Base-by-base conservation (phyloP, 1,140 invertebrate genomes). In the Habropoda laboriosa region DNA sequence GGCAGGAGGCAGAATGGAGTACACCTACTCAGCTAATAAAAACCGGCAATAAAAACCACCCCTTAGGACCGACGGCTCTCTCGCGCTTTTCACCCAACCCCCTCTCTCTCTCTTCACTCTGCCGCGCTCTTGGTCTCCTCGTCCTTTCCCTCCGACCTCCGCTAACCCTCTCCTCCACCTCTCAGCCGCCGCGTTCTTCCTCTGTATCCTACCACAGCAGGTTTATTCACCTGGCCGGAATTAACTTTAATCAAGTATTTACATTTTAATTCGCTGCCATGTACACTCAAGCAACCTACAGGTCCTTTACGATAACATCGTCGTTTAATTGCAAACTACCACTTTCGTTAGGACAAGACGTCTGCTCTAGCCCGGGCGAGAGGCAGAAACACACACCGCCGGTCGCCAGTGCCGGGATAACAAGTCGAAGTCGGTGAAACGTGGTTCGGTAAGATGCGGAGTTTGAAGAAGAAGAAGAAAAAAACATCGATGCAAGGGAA, bases 21-120 rank as follows among this genome's bases (percentile, higher is more conserved):
- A 87, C 89, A 91, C 89, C 89, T 92, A 92, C 91, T 90, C 84
- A 90, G 89, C 91, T 92, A 93, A 93, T 93, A 93, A 93, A 93
- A 93, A 92, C 88, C 81, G 86, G 92, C 90, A 93, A 93, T 93
- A 93, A 93, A 93, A 93, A 92, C 87, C 89, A 88, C 91, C 91
- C 90, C 90, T 91, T 85, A 90, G 90, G 90, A 85, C 89, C 87
- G 83, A 75, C 87, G 86, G 87, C 72, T 70, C 81, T 81, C 82
- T 80, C 64, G 73, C 76, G 79, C 84, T 73, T 79, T 67, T 67
- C 66, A 57, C 66, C 61, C 35, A 18, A 0, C n/a, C 6, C 18
- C 13, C 57, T 13, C 30, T 18, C 21, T 7, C 58, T n/a, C 32
- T 49, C 21, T 21, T 18, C 0, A 7, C n/a, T 38, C 3, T 38